These are phyloP conservation scores for Dromiciops gliroides DNA, from an alignment of 2,113 vertebrate species.

Conservation along the genomic window DNA sequence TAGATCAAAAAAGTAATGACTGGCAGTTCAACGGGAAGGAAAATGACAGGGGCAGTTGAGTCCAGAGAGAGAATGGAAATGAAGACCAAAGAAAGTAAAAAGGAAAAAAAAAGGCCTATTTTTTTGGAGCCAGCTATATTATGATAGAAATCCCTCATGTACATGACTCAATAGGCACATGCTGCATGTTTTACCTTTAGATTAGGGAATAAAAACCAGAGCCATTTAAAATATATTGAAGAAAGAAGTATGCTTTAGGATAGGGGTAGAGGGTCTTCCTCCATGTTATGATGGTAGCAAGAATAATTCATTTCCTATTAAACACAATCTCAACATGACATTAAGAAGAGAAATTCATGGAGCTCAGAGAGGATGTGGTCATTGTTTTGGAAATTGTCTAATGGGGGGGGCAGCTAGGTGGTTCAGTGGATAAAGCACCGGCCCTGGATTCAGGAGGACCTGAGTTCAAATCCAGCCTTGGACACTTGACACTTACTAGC, in stretches of 20 bases:
- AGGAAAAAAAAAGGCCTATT: background rate
- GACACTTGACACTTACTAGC: no score
- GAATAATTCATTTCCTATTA: background rate
- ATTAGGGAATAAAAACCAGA: background rate
- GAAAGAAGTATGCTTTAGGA: background rate
- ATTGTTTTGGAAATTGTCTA: background rate
- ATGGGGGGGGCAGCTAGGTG: no score
- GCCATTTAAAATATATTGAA: background rate
- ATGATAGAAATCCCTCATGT: background rate
- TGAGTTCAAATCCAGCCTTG: no score
- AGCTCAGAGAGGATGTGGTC: background rate
- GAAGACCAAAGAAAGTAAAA: background rate
- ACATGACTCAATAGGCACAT: background rate
- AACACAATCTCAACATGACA: background rate
- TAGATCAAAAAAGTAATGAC: background rate
- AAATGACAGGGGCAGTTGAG: background rate
- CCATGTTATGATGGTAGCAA: background rate
- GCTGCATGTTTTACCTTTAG: background rate
- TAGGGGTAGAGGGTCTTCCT: background rate
- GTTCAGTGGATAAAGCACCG: no score
- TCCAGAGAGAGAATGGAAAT: background rate
- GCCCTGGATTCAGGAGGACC: no score
- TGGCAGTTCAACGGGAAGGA: background rate
- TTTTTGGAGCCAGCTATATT: background rate
- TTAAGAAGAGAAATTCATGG: background rate